Base-by-base conservation (phyloP, 2,797 vertebrate genomes). In the Premnoplex brunnescens region DNA sequence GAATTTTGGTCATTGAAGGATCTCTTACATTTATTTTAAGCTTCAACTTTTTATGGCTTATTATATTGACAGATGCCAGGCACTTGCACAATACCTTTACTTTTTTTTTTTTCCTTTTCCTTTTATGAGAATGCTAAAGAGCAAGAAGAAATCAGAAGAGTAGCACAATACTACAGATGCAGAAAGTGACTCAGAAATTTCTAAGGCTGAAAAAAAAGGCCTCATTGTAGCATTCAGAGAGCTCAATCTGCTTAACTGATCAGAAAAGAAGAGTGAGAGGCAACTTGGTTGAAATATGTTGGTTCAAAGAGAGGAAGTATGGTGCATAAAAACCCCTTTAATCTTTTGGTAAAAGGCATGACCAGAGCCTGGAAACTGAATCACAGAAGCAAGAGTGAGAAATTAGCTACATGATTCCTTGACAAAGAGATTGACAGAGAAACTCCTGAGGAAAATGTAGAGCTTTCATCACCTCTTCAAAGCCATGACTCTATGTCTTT, bases 391-490 rank as follows among this genome's bases (percentile, higher is more conserved):
- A 52, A 58, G 51, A 81, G 37, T 34, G 32, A 91, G 44, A 89
- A 80, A 95, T 91, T 83, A 69, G 22, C 82, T 91, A 34, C 68
- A 26, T 1, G 1, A 7, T 8, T 74, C 22, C 56, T 88, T 85
- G 62, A 88, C 56, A 95, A 77, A 85, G 56, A 85, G 64, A 75
- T 43, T 66, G 79, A 81, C 51, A 34, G 54, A 48, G 44, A 75
- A 94, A 51, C 26, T 85, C 73, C 39, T 75, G 69, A 88, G 51
- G 22, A 88, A 92, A 72, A 8, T 30, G 17, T 32, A 56, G 34
- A 79, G 55, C 12, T n/a, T 90, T 84, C 64, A 68, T 84, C 39
- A 77, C 12, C 26, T 88, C 69, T 91, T 93, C 69, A 91, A 88
- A 95, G 55, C 2, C 41, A 55, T 13, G 26, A 81, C 30, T 68